Conservation (phyloP, 1,140 invertebrate species). For the Epicauta chinensis region DNA sequence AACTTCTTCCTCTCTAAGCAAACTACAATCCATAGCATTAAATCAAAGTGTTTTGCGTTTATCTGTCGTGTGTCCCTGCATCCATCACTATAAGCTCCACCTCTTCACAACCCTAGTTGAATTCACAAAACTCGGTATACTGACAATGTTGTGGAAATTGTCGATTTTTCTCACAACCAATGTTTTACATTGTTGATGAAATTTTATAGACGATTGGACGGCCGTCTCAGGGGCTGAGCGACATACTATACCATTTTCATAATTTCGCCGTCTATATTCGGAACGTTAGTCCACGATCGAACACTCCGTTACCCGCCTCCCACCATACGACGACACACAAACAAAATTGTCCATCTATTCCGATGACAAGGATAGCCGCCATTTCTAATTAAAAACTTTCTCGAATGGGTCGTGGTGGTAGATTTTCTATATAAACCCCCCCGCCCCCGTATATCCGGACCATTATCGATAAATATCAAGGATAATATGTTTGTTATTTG, state of each 20-base stretch:
- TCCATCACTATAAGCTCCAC: conserved; percentile 35
- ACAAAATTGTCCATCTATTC: conserved; percentile 15
- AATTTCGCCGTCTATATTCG: conserved; percentile 16
- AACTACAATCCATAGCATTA: conserved; percentile 38
- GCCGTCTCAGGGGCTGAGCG: conserved; percentile 15
- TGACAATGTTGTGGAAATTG: no score
- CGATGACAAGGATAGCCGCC: no score
- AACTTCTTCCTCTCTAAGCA: conserved; percentile 36
- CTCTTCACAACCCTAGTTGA: conserved; percentile 11
- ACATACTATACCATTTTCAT: conserved; percentile 13
- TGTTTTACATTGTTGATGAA: conserved; percentile 1
- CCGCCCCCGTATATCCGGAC: no score
- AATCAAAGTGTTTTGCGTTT: conserved; percentile 42
- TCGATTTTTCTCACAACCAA: no score
- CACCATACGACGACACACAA: conserved; percentile 4
- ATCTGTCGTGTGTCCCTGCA: conserved; percentile 37
- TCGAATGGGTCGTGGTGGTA: no score
- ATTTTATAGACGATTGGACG: conserved; percentile 11
- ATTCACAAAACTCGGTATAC: conserved; percentile 5
- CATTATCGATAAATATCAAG: no score
- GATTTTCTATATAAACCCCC: no score
- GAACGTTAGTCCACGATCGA: conserved; percentile 15
- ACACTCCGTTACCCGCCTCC: conserved; percentile 5
- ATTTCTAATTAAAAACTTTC: no score
- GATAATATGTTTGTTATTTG: no score